Conservation (phyloP, 2,113 vertebrate genomes). For the Typhlomys cinereus region DNA sequence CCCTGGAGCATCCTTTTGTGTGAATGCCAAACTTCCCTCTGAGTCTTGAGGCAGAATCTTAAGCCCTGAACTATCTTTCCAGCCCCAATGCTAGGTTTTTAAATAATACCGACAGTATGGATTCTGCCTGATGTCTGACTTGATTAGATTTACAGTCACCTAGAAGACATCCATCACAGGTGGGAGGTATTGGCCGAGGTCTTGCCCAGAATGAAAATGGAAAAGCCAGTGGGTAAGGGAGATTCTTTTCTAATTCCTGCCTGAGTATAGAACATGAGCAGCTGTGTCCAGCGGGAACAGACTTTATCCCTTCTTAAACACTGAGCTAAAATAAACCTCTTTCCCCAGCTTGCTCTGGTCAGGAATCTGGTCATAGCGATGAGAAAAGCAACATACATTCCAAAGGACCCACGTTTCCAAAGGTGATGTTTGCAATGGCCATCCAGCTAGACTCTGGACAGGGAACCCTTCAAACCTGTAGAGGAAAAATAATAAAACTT, state of each 20-base stretch:
- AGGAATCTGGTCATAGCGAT: not conserved
- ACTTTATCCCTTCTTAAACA: too few relatives aligned
- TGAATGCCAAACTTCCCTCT: too few relatives aligned
- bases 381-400: not conserved
- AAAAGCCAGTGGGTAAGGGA: not conserved
- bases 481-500: not conserved
- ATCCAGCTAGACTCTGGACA: not conserved
- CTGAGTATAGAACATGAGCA: not conserved
- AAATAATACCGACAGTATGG: not conserved
- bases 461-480: not conserved
- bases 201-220: not conserved
- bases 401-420: conserved; percentile 22
- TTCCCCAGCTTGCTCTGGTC: too few relatives aligned
- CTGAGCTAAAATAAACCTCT: not conserved
- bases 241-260: too few relatives aligned
- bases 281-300: too few relatives aligned
- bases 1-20: too few relatives aligned
- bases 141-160: not conserved
- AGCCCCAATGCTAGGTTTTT: not conserved
- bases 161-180: not conserved
- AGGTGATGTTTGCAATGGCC: conserved; percentile 14
- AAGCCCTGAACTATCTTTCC: too few relatives aligned
- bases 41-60: too few relatives aligned
- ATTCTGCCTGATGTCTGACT: not conserved
- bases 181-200: not conserved